phyloP scores from a whole-genome alignment of 2,797 vertebrate species.

The Eutrigla gurnardus region DNA sequence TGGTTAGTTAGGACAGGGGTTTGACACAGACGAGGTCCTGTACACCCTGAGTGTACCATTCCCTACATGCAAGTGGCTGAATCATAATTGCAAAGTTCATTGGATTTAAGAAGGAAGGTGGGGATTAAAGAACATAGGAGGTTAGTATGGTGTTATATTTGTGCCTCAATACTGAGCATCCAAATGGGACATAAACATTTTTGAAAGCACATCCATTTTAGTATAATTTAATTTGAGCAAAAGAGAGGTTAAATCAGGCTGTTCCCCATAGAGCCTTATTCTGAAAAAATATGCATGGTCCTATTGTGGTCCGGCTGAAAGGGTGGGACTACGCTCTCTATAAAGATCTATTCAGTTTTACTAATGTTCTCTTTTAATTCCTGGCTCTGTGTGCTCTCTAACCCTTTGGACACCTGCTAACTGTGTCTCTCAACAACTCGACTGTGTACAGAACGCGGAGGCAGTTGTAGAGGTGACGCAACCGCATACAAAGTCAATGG shows the following conservation, averaged over 20 bases:
- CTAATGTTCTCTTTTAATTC: background rate
- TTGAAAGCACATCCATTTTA: background rate
- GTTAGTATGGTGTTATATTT: background rate
- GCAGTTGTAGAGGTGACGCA: too few species aligned
- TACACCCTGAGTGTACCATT: background rate
- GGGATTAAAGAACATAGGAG: background rate
- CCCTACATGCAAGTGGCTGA: constrained; percentile 24
- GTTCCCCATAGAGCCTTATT: too few species aligned
- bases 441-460: background rate
- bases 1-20: constrained; percentile 52
- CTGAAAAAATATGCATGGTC: too few species aligned
- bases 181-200: background rate
- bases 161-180: background rate
- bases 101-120: background rate
- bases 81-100: background rate
- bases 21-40: constrained; percentile 27
- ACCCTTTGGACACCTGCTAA: background rate
- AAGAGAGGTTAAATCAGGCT: background rate
- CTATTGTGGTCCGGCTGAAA: too few species aligned
- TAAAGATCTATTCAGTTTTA: background rate
- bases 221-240: background rate
- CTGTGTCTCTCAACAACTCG: too few species aligned
- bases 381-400: background rate
- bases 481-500: too few species aligned
- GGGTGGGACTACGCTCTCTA: too few species aligned